A percentile compares a stretch with the other conserved stretches of the same genome.
These are phyloP conservation scores for Lasioglossum marginatum DNA, from an alignment of 2,888 invertebrate species.

Conservation along the genomic window DNA sequence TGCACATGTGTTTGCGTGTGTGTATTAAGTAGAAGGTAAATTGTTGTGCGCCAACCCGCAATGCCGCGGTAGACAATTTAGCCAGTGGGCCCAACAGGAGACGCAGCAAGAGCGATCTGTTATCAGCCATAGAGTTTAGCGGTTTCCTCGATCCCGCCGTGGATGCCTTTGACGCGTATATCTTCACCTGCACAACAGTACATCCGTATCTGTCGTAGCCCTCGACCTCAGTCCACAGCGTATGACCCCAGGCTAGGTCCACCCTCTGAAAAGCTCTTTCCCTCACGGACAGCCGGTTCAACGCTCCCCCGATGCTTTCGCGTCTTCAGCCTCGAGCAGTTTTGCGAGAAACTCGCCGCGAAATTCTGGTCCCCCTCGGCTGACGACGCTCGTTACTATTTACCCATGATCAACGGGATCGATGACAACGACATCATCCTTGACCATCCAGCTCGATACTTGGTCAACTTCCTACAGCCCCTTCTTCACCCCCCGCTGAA, in stretches of 20 bases:
- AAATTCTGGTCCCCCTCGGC: slow-evolving; percentile 21
- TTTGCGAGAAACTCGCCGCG: slow-evolving; percentile 19
- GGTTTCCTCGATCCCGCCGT: slow-evolving; percentile 60
- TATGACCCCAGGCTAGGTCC: slow-evolving; percentile 36
- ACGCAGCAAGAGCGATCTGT: slow-evolving; percentile 46
- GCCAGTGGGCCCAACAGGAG: slow-evolving; percentile 20
- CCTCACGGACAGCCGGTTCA: slow-evolving; percentile 2
- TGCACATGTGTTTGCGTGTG: not conserved
- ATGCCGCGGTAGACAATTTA: slow-evolving; percentile 34
- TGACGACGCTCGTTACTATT: slow-evolving; percentile 16
- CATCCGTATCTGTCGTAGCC: slow-evolving; percentile 63
- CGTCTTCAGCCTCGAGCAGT: slow-evolving; percentile 16
- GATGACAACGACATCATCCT: slow-evolving; percentile 1
- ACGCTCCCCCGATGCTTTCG: not conserved
- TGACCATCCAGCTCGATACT: not conserved
- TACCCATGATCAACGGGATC: slow-evolving; percentile 27
- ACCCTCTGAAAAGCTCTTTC: slow-evolving; percentile 20
- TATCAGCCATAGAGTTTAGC: slow-evolving; percentile 60
- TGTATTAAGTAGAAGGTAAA: not conserved
- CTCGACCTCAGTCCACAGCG: slow-evolving; percentile 47
- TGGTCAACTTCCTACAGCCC: not conserved
- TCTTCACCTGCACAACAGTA: slow-evolving; percentile 60
- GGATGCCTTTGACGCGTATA: slow-evolving; percentile 64
- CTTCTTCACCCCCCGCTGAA: slow-evolving; percentile 10
- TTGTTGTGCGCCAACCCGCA: not conserved